Base-by-base conservation (phyloP, 2,888 invertebrate genomes). In the Rotaria magnacalcarata region DNA sequence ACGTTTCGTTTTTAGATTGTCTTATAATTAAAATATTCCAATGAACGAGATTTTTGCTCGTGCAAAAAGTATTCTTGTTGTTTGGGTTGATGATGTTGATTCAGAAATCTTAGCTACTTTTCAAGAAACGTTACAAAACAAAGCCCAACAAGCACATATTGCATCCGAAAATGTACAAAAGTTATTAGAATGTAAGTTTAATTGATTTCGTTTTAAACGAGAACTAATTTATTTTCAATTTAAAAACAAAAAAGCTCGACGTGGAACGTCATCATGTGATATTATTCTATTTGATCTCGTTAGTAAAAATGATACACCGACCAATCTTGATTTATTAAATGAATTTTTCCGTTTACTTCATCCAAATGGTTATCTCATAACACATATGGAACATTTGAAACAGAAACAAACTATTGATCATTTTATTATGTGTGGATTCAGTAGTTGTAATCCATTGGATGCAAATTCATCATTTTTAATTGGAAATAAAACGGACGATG, bases 321-420 rank as follows among this genome's bases (percentile, higher is more conserved):
- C 27, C 0, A 41, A 85, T 54, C 27, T 16, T 27, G 85, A 75
- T 50, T 24, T 74, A 58, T 21, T 85, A 41, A 85, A 14, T 27
- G n/a, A 84, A 24, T 85, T 85, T 50, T 86, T 86, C 47, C 85
- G 85, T 58, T 34, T 86, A 52, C 41, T 86, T 19, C 84, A 74
- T 50, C 85, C 86, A 56, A 85, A 86, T 85, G 85, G 85, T 43
- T 41, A 58, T 58, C 34, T 86, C 5, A 24, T 86, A 14, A 24
- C 84, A 43, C 27, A 54, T 56, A n/a, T 54, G 10, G 47, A 43
- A 60, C 80, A 85, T 21, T 5, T n/a, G 24, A 56, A 86, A 60
- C 47, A 80, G 47, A 14, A 1, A 14, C 43, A 47, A 11, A 24
- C 34, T n/a, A 8, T 80, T 0, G n/a, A 80, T 80, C 19, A 47